A percentile compares a stretch with the other conserved stretches of the same genome.
Conservation (phyloP, 2,113 vertebrate species). For the Anas platyrhynchos region DNA sequence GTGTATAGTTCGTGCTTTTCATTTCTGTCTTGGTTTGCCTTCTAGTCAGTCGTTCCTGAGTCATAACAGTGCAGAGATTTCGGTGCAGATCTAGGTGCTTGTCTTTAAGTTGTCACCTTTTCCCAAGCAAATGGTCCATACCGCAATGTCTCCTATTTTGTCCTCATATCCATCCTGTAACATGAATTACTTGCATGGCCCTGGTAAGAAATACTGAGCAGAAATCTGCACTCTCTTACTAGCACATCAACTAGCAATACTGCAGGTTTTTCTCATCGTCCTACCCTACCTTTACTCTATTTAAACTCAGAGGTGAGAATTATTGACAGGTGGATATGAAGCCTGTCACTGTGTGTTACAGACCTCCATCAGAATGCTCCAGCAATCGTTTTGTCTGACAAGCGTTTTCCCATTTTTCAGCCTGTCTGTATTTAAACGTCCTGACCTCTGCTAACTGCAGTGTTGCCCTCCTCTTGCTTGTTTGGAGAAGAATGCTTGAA, state of each 20-base stretch:
- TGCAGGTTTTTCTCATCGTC: not conserved
- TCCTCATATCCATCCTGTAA: not conserved
- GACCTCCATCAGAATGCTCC: not conserved
- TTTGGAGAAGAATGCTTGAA: not conserved
- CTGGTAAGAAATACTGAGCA: not conserved
- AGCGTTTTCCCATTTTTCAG: not conserved
- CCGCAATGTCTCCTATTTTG: not conserved
- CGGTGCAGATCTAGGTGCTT: not conserved
- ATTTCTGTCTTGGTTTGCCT: not conserved
- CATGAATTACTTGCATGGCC: not conserved
- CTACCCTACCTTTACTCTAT: not conserved
- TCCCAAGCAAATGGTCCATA: not conserved
- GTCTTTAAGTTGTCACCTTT: not conserved
- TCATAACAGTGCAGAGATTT: not conserved
- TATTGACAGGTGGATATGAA: not conserved
- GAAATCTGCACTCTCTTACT: not conserved
- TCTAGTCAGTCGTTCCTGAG: accelerated
- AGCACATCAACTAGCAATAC: not conserved
- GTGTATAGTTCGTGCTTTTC: not conserved
- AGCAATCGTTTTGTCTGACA: not conserved
- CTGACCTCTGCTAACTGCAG: not conserved
- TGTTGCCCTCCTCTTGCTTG: not conserved
- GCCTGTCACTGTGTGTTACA: not conserved
- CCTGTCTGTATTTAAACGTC: not conserved
- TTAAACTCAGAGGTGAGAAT: not conserved